phyloP scores from a whole-genome alignment of 1,140 invertebrate species.

The Papilio aristodemus region DNA sequence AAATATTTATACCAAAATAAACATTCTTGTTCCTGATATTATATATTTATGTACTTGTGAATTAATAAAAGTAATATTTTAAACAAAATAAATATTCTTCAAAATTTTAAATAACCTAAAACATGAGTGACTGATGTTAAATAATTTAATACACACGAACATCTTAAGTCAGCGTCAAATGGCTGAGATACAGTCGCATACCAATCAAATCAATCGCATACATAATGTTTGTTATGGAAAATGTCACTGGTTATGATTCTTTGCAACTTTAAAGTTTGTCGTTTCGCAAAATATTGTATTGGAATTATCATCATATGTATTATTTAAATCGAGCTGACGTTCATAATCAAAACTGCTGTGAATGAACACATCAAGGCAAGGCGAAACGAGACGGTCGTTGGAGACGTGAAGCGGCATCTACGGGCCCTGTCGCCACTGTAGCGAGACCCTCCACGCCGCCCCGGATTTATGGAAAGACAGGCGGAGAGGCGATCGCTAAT shows the following conservation, averaged over 20 bases:
- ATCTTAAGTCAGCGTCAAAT: background rate
- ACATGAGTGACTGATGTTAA: background rate
- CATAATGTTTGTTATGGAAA: constrained; percentile 16
- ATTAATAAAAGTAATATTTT: background rate
- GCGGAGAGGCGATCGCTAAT: constrained; percentile 14
- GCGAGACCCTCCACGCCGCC: constrained; percentile 44
- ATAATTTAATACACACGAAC: background rate
- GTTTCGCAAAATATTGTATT: background rate
- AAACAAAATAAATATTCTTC: background rate
- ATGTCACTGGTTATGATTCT: constrained; percentile 15
- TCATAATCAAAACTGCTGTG: constrained; percentile 63
- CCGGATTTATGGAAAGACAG: background rate
- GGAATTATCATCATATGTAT: background rate
- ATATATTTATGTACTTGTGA: background rate
- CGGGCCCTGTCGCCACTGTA: constrained; percentile 40
- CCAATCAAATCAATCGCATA: no score
- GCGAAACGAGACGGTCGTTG: constrained; percentile 52
- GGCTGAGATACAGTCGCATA: no score
- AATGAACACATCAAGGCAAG: constrained; percentile 69
- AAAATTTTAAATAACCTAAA: constrained; percentile 1
- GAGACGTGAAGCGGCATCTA: constrained; percentile 49
- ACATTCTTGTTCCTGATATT: background rate
- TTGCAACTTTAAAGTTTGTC: constrained; percentile 25
- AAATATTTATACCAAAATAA: background rate
- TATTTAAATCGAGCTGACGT: constrained; percentile 45